phyloP scores from a whole-genome alignment of 2,888 invertebrate genomes.

The Drosophila setosimentum region DNA sequence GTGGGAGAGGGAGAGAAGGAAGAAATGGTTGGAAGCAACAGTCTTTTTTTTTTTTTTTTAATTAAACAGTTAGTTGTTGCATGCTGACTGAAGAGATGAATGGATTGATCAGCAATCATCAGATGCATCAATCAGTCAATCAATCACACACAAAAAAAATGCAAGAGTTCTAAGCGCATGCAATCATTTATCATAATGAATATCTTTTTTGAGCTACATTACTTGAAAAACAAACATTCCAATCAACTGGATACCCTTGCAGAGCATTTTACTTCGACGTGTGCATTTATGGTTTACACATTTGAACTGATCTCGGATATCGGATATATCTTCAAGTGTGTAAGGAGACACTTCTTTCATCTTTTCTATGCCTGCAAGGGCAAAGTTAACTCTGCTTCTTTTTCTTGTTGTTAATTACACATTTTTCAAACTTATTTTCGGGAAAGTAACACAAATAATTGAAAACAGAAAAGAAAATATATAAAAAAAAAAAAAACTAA shows the following conservation, averaged over 20 bases:
- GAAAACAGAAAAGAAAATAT: constrained; percentile 17
- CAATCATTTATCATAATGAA: constrained; percentile 30
- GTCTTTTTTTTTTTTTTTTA: background rate
- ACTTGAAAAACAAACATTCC: constrained; percentile 28
- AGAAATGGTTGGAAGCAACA: constrained; percentile 11
- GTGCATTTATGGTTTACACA: background rate
- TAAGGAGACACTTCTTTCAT: background rate
- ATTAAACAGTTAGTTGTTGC: constrained; percentile 5
- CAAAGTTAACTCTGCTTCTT: constrained; percentile 3
- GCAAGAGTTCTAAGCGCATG: constrained; percentile 31
- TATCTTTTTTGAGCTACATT: constrained; percentile 3
- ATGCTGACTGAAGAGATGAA: constrained; percentile 22
- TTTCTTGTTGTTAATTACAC: background rate
- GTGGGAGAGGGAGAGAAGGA: background rate
- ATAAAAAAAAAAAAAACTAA: background rate
- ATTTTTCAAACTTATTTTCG: background rate
- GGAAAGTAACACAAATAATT: constrained; percentile 10
- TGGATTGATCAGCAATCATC: background rate
- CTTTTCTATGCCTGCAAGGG: constrained; percentile 6
- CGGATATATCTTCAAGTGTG: background rate
- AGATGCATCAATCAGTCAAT: constrained; percentile 18
- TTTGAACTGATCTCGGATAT: background rate
- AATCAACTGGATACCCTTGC: constrained; percentile 20
- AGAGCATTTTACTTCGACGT: background rate
- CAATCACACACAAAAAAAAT: constrained; percentile 14